These are phyloP conservation scores for Labrus mixtus DNA, from an alignment of 2,113 vertebrate genomes.

Conservation along the genomic window DNA sequence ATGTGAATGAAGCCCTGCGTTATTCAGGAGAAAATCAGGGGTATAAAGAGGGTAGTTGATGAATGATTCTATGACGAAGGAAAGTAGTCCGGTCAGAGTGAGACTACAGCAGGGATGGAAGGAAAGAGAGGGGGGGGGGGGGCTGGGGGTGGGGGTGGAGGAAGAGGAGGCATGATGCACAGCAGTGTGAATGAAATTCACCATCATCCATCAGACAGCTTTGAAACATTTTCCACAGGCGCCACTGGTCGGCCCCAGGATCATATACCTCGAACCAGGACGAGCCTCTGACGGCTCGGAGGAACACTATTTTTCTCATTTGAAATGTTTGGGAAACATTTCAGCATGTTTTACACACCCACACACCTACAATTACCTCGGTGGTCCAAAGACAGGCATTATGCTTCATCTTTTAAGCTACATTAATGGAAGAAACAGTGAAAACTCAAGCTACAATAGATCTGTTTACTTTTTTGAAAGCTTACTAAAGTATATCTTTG, in stretches of 20 bases:
- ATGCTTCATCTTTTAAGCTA: slow-evolving; percentile 78
- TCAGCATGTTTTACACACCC: slow-evolving; percentile 78
- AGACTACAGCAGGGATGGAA: slow-evolving; percentile 26
- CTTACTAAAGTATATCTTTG: slow-evolving; percentile 67
- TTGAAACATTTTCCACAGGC: slow-evolving; percentile 75
- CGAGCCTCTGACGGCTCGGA: slow-evolving; percentile 59
- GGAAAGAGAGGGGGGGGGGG: too few species aligned
- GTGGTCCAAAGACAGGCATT: slow-evolving; percentile 83
- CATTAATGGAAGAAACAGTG: slow-evolving; percentile 69
- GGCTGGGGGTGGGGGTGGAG: background rate
- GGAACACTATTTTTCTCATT: slow-evolving; percentile 72
- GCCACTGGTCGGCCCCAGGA: slow-evolving; percentile 72
- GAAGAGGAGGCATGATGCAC: slow-evolving; percentile 36
- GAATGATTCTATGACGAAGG: slow-evolving; percentile 30
- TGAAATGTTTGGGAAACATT: slow-evolving; percentile 76
- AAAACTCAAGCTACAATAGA: slow-evolving; percentile 63
- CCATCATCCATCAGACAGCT: slow-evolving; percentile 71
- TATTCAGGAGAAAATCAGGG: slow-evolving; percentile 40
- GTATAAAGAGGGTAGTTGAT: slow-evolving; percentile 36
- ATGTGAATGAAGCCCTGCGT: slow-evolving; percentile 39
- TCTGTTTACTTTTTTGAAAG: slow-evolving; percentile 66
- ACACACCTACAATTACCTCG: slow-evolving; percentile 80
- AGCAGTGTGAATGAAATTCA: slow-evolving; percentile 73
- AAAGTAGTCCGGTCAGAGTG: slow-evolving; percentile 22
- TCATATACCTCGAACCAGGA: slow-evolving; percentile 82